Evolutionary conservation across 2,888 invertebrate genomes (phyloP), one percentile per base, ranked within the genome.

Genomic region (Pachycephus smyrnensis): DNA sequence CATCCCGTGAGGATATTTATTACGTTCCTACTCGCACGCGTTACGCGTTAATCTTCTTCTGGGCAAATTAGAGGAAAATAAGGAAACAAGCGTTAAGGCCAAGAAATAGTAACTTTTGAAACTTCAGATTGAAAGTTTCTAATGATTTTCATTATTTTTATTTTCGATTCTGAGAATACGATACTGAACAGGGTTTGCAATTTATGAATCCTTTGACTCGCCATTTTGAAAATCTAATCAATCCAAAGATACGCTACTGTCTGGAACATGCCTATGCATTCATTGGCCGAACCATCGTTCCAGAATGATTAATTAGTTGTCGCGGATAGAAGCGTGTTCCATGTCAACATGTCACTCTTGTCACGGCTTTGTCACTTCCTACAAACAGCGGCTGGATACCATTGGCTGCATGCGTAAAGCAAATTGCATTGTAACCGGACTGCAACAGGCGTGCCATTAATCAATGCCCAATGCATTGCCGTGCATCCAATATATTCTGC

Each of bases 381-480:
- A 86, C 88, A 89, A 89, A 90, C 88, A 88, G 87, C 84, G 86
- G 82, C 82, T 83, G 82, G 82, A 74, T 33, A 69, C 77, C 73
- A 69, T 69, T 55, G 75, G 69, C 78, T 81, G 80, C 80, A 80
- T 82, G 84, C 85, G 78, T 40, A 86, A 86, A 89, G 90, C 90
- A 89, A 91, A 91, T 91, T 91, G 91, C 91, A 90, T 91, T 91
- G 91, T 91, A 91, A 91, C 89, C 86, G 86, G 84, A 85, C 91
- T 90, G 91, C 91, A 91, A 91, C 91, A 91, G 91, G 91, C 91
- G 91, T 89, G 90, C 90, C 89, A 91, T 91, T 91, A 91, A 91
- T 91, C 91, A 91, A 91, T 89, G 90, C 88, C 88, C 85, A 86
- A 84, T 89, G 89, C 90, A 90, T 84, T 85, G 84, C 81, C 76